Conservation (phyloP, 2,888 invertebrate genomes). For the Fabriciana adippe region DNA sequence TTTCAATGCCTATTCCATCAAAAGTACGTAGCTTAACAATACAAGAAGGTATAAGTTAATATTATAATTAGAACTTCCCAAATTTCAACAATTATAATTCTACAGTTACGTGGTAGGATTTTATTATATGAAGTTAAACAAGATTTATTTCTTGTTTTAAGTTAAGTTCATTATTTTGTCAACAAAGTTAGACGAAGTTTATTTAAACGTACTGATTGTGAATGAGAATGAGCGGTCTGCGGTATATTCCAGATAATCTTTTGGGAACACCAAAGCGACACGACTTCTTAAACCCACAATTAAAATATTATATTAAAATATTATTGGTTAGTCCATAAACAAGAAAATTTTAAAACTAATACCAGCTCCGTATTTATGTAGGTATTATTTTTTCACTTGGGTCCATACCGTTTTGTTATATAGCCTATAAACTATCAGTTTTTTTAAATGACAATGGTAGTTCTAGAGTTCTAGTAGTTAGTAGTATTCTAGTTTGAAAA, state of each 20-base stretch:
- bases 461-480: too few relatives aligned
- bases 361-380: too few relatives aligned
- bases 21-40: conserved; percentile 8
- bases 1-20: conserved; percentile 2
- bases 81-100: conserved; percentile 18
- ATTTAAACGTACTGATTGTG: conserved; percentile 17
- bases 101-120: conserved; percentile 13
- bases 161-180: conserved; percentile 24
- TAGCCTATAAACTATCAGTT: too few relatives aligned
- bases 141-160: conserved; percentile 33
- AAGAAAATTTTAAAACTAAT: too few relatives aligned
- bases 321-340: too few relatives aligned
- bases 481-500: too few relatives aligned
- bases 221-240: conserved; percentile 21
- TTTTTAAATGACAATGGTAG: too few relatives aligned
- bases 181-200: conserved; percentile 23
- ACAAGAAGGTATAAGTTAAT: not conserved
- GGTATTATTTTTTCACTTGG: too few relatives aligned
- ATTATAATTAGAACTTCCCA: conserved; percentile 6
- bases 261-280: too few relatives aligned
- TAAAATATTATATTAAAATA: too few relatives aligned
- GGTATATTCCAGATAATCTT: not conserved
- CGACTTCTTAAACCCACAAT: too few relatives aligned
- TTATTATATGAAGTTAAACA: conserved; percentile 24
- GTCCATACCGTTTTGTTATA: too few relatives aligned